Evolutionary conservation across 2,113 vertebrate genomes (phyloP).

Genomic region (Pseudorhombus dupliciocellatus): DNA sequence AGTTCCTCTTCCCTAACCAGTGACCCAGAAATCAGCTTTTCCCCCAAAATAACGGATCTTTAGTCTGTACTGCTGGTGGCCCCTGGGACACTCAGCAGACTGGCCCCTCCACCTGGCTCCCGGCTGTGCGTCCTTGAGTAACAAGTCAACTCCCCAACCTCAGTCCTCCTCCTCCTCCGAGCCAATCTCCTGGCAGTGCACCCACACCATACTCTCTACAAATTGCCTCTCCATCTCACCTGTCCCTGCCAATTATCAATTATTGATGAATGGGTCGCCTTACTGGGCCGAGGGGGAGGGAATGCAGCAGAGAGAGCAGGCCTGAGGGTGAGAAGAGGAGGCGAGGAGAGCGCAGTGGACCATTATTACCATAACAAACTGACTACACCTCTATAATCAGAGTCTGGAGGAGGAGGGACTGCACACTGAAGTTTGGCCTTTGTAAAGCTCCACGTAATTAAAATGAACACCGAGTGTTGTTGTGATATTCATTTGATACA

Average conservation of each 20-base stretch:
- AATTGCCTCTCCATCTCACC: slow-evolving; percentile 83
- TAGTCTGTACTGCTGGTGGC: neutral
- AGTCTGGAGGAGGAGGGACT: neutral
- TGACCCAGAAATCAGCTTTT: neutral
- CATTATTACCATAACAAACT: slow-evolving; percentile 60
- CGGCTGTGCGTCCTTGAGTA: slow-evolving; percentile 48
- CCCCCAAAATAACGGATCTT: neutral
- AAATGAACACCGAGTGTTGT: neutral
- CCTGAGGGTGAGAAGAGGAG: slow-evolving; percentile 37
- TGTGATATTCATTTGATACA: neutral
- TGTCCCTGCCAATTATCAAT: slow-evolving; percentile 83
- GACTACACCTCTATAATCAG: slow-evolving; percentile 42
- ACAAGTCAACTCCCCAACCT: slow-evolving; percentile 55
- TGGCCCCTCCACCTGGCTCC: slow-evolving; percentile 31
- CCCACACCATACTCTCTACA: slow-evolving; percentile 75
- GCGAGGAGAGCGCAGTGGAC: slow-evolving; percentile 47
- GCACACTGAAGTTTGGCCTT: neutral
- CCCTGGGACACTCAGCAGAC: neutral
- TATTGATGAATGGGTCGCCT: slow-evolving; percentile 84
- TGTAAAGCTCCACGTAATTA: neutral
- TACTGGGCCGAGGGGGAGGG: slow-evolving; percentile 55
- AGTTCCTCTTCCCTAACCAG: neutral
- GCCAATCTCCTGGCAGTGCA: slow-evolving; percentile 72
- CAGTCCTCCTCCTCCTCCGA: slow-evolving; percentile 32
- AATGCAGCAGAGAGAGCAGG: slow-evolving; percentile 28